Base-by-base conservation (phyloP, 53 echinoderm and acorn worm species). In the Hippasteria phrygiana region DNA sequence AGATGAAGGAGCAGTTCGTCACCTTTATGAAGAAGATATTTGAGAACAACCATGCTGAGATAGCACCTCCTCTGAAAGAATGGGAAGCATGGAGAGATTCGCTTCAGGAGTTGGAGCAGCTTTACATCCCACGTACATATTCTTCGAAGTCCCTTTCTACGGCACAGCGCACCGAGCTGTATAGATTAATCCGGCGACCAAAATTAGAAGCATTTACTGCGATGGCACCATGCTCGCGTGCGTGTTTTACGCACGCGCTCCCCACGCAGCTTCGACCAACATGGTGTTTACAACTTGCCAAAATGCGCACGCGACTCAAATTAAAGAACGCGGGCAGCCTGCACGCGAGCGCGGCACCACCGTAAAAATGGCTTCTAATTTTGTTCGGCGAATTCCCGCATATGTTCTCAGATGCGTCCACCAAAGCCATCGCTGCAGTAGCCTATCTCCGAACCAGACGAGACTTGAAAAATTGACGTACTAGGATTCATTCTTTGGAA, bases 381-480 rank as follows among this genome's bases (percentile, higher is more conserved):
- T n/a, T n/a, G n/a, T n/a, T n/a, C n/a, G n/a, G n/a, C n/a, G n/a
- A n/a, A n/a, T n/a, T n/a, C n/a, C n/a, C n/a, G n/a, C n/a, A 51
- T 41, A 13, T 72, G 2, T 90, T 90, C 62, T 73, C 55, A 22
- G 82, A 90, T 55, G 90, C 90, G 1, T 83, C 83, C 2, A 64
- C 83, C 9, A 73, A 54, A 43, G 74, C 87, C 0, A 74, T 91
- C 75, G 91, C 63, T 1, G 91, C 77, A 45, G 87, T 87, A 5
- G 55, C 91, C 18, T 88, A 91, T 42, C 54, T 88, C 8, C 80
- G 47, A 24, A 20, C 38, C 17, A 84, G n/a, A 3, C 63, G 46
- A 2, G 26, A 32, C n/a, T 20, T 3, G 17, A n/a, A 7, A 17
- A 12, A 4, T 45, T 20, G 32, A 85, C 31, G 41, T n/a, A n/a